Evolutionary conservation across 2,888 invertebrate genomes (phyloP), one percentile per base, ranked within the genome.

Genomic region (Germaria angustata): DNA sequence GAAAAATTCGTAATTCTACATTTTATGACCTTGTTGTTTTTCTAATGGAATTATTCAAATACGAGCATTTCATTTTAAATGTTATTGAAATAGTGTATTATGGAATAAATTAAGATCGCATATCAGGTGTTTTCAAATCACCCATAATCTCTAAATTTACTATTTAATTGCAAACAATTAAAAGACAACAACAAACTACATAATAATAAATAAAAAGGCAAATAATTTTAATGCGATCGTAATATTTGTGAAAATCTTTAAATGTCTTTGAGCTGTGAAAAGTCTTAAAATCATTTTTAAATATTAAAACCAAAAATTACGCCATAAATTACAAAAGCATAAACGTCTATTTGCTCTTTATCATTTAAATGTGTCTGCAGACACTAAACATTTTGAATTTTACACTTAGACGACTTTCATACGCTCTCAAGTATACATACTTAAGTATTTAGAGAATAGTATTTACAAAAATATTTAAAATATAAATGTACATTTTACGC

Each of bases 251-350:
- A 72, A 72, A 51, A 53, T 51, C 66, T 68, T 73, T 1, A 61
- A 66, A 78, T 28, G n/a, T 41, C 63, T 73, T 68, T 73, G 34
- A 73, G 41, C 66, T 73, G 78, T 78, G 41, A 63, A 69, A 39
- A 71, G n/a, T 55, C 6, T 44, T 9, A 55, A 76, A 57, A 13
- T 1, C 11, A 15, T 51, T 34, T 63, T 71, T 34, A 71, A 78
- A 63, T 71, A 44, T 53, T 55, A 28, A n/a, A n/a, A n/a, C n/a
- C n/a, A 20, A 55, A 72, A 59, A 71, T 55, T 65, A 69, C 63
- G 49, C 24, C 73, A 81, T 78, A 81, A 81, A 81, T 78, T 78
- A 65, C 49, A 34, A 11, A 55, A 55, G 72, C 72, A 81, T 73
- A 78, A 81, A 63, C 55, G 66, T 73, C 77, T 63, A 39, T 55